These are phyloP conservation scores for Chamaea fasciata DNA, from an alignment of 2,113 vertebrate species.

Conservation along the genomic window DNA sequence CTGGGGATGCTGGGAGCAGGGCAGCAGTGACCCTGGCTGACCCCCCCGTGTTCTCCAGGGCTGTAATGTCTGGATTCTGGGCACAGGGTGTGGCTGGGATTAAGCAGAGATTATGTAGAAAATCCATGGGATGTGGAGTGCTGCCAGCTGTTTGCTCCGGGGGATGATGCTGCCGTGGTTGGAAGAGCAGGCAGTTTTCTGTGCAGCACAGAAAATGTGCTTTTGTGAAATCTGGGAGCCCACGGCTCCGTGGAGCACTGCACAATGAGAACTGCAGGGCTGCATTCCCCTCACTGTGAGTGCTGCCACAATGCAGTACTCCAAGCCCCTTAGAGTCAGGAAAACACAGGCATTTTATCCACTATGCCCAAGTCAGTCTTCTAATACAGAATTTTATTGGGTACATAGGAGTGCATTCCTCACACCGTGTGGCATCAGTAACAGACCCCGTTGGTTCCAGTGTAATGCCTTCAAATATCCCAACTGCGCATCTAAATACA, in stretches of 20 bases:
- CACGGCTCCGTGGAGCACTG: not conserved
- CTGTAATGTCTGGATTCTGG: fast-evolving
- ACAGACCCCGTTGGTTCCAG: not conserved
- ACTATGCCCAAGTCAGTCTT: not conserved
- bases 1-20: not conserved
- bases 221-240: not conserved
- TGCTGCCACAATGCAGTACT: not conserved
- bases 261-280: not conserved
- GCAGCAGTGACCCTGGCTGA: not conserved
- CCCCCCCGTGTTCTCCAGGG: not conserved
- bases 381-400: not conserved
- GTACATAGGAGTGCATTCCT: not conserved
- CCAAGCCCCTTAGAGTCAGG: not conserved
- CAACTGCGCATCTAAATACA: not conserved
- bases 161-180: fast-evolving
- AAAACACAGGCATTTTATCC: not conserved
- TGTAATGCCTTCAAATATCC: not conserved
- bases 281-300: not conserved
- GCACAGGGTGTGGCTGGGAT: not conserved
- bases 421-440: not conserved
- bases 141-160: not conserved
- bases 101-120: not conserved
- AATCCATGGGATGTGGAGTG: not conserved
- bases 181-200: not conserved
- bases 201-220: not conserved